Conservation (phyloP, 2,888 invertebrate species). For the Hydraecia micacea region DNA sequence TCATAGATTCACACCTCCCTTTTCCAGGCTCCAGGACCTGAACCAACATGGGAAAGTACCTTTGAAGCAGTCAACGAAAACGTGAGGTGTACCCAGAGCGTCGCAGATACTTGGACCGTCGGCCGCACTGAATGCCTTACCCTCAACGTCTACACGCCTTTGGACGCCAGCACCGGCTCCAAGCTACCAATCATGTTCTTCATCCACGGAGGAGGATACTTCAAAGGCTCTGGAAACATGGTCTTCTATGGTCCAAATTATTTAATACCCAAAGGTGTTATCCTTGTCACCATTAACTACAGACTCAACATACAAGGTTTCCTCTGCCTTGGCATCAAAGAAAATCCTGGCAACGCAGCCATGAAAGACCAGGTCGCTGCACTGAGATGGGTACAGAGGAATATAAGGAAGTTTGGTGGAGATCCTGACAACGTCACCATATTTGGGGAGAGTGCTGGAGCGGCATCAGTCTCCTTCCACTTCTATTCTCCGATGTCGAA, state of each 20-base stretch:
- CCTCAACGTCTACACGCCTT: slow-evolving; percentile 81
- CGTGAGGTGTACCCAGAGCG: slow-evolving; percentile 76
- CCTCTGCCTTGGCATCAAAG: slow-evolving; percentile 79
- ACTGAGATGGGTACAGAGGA: slow-evolving; percentile 79
- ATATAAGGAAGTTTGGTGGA: slow-evolving; percentile 81
- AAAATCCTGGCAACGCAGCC: slow-evolving; percentile 83
- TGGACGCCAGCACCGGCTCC: slow-evolving; percentile 59
- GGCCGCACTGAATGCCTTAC: slow-evolving; percentile 80
- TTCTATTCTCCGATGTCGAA: slow-evolving; percentile 82
- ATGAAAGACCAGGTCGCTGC: slow-evolving; percentile 84
- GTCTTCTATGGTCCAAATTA: slow-evolving; percentile 81
- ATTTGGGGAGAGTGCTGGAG: slow-evolving; percentile 86
- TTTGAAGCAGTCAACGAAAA: slow-evolving; percentile 81
- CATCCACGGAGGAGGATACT: slow-evolving; percentile 85
- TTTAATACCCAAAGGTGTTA: slow-evolving; percentile 78
- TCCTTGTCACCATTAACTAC: slow-evolving; percentile 83
- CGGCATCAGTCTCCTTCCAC: slow-evolving; percentile 80
- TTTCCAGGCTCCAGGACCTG: slow-evolving; percentile 80
- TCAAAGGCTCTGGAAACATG: slow-evolving; percentile 76
- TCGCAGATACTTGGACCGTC: slow-evolving; percentile 58
- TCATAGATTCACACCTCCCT: not conserved
- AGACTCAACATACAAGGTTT: slow-evolving; percentile 84
- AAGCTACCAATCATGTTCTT: slow-evolving; percentile 83
- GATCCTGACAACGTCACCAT: slow-evolving; percentile 81
- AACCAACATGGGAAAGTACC: slow-evolving; percentile 78